Evolutionary conservation across 2,113 vertebrate species (phyloP), one percentile per base, ranked within the genome.

Genomic region (Platysternon megacephalum): DNA sequence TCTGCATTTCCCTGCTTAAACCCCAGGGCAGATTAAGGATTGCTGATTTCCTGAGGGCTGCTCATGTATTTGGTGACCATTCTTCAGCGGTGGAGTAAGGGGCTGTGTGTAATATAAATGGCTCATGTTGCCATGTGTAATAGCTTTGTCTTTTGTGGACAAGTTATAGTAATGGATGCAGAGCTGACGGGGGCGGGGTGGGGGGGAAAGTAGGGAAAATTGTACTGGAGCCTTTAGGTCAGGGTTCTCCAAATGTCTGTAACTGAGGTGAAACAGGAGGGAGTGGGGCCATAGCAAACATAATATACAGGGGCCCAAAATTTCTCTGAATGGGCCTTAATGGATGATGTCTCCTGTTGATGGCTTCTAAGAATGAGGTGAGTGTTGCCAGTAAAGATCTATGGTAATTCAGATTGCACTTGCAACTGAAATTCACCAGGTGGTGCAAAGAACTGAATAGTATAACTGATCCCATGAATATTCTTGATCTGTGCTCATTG

Each of bases 401-500:
- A 0, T 2, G 48, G 22, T 26, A 1, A 72, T 48, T 8, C 42
- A 9, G 49, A 58, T 3, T 2, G 65, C 1, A 13, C 10, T 46
- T 11, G 11, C 55, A 4, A 46, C 0, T 78, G 21, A 44, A 21
- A 9, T 12, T 79, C 88, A 9, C 7, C 72, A 28, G 42, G 55
- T 3, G n/a, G 82, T 56, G 76, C 83, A 8, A 42, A 42, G 83
- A 39, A 26, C 76, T 1, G 82, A 51, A 51, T 11, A n/a, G 21
- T 29, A 14, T 39, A 26, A 14, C n/a, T 79, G 85, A 2, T 22
- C 4, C 46, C 2, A 1, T 74, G 68, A 10, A 42, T 42, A 42
- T 6, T 74, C 72, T 44, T 42, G 39, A 42, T 74, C 10, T 42
- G 24, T 11, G 21, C 11, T 39, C 39, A n/a, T n/a, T 74, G 22